phyloP scores from a whole-genome alignment of 2,113 vertebrate species.

The Casuarius casuarius region DNA sequence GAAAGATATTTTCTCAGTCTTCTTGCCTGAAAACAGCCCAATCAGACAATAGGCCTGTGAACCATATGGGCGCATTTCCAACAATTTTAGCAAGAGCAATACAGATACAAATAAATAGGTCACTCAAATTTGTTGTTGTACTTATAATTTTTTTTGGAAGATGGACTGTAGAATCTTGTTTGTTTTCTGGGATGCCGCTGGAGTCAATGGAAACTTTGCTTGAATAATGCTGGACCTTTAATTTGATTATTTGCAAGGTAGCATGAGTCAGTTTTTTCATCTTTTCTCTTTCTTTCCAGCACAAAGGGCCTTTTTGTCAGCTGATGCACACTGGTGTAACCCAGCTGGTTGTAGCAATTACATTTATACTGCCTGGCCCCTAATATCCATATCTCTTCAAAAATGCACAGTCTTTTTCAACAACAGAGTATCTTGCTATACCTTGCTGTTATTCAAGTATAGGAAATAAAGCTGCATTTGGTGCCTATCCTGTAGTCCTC shows the following conservation, averaged over 20 bases:
- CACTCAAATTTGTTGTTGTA: not conserved
- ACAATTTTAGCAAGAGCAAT: not conserved
- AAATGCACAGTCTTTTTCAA: slow-evolving; percentile 9
- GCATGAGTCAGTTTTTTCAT: not conserved
- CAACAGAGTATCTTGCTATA: not conserved
- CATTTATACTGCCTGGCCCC: not conserved
- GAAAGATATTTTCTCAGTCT: not conserved
- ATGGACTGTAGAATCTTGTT: not conserved
- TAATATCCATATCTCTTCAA: slow-evolving; percentile 9
- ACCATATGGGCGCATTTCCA: not conserved
- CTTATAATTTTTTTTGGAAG: not conserved
- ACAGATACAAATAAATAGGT: slow-evolving; percentile 12
- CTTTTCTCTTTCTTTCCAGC: slow-evolving; percentile 11
- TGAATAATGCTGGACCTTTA: slow-evolving; percentile 17
- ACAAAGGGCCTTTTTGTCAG: slow-evolving; percentile 26
- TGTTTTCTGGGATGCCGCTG: not conserved
- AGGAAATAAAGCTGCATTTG: slow-evolving; percentile 32
- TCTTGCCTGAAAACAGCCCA: not conserved
- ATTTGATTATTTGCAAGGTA: slow-evolving; percentile 24
- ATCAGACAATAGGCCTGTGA: not conserved
- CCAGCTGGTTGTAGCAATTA: slow-evolving; percentile 13
- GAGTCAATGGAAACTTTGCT: not conserved
- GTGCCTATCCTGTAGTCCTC: not conserved
- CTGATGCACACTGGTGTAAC: not conserved
- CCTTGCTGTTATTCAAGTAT: not conserved